Evolutionary conservation across 2,113 vertebrate genomes (phyloP).

Genomic region (Turnix velox): DNA sequence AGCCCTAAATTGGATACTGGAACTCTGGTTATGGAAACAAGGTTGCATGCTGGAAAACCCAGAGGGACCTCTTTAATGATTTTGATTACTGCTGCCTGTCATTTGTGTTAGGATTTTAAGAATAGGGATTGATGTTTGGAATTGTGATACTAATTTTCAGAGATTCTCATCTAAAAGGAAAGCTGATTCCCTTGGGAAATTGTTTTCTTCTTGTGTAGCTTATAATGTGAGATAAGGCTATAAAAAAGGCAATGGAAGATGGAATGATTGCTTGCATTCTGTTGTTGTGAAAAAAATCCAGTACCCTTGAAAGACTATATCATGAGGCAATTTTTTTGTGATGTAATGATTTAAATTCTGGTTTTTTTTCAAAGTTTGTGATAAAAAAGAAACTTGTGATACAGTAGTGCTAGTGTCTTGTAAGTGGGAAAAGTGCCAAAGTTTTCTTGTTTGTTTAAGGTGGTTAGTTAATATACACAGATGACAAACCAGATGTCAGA

Average conservation of each 20-base stretch:
- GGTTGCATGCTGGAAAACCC: not conserved
- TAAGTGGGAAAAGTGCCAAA: not conserved
- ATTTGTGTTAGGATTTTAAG: constrained; percentile 18
- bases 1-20: not conserved
- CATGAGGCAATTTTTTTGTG: not conserved
- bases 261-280: not conserved
- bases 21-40: constrained; percentile 30
- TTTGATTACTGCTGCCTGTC: constrained; percentile 34
- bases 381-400: not conserved
- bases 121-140: not conserved
- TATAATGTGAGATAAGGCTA: constrained; percentile 12
- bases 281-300: not conserved
- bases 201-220: constrained; percentile 7
- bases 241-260: not conserved
- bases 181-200: constrained; percentile 10
- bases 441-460: not conserved
- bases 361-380: not conserved
- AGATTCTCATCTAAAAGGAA: not conserved
- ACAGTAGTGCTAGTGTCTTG: fast-evolving
- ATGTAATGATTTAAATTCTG: not conserved
- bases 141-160: constrained; percentile 33
- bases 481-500: not conserved
- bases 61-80: constrained; percentile 24
- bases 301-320: not conserved
- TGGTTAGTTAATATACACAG: not conserved